These are phyloP conservation scores for Matsumurasca onukii DNA, from an alignment of 1,140 invertebrate genomes.

Conservation along the genomic window DNA sequence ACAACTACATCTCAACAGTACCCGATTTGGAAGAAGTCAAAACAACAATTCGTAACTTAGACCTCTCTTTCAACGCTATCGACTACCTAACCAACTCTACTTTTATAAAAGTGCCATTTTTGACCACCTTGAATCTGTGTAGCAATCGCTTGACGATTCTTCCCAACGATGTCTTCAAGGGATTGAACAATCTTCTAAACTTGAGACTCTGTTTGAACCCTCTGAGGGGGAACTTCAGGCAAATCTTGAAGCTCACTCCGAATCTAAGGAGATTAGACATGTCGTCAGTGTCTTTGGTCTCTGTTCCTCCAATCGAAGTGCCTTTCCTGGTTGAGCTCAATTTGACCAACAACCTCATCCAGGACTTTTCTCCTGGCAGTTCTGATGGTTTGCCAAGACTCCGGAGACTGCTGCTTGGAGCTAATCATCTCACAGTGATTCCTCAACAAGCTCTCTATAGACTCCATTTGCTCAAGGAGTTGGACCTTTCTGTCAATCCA, in stretches of 20 bases:
- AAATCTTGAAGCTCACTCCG: slow-evolving; percentile 85
- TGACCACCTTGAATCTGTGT: slow-evolving; percentile 76
- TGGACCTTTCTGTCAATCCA: slow-evolving; percentile 65
- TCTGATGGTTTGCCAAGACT: slow-evolving; percentile 63
- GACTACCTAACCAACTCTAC: slow-evolving; percentile 86
- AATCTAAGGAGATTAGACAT: slow-evolving; percentile 74
- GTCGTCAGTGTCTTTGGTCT: slow-evolving; percentile 69
- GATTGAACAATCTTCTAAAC: slow-evolving; percentile 71
- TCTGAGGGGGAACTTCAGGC: slow-evolving; percentile 83
- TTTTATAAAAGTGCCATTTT: slow-evolving; percentile 76
- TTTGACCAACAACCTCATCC: slow-evolving; percentile 71
- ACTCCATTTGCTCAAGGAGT: slow-evolving; percentile 57
- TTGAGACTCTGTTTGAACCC: slow-evolving; percentile 79
- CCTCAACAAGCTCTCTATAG: slow-evolving; percentile 61
- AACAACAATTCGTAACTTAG: slow-evolving; percentile 70
- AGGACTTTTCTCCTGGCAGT: slow-evolving; percentile 58
- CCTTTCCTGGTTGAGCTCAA: slow-evolving; percentile 72
- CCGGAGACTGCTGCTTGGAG: slow-evolving; percentile 63
- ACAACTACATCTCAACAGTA: slow-evolving; percentile 75
- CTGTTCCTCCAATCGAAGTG: slow-evolving; percentile 69
- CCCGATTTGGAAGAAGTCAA: slow-evolving; percentile 74
- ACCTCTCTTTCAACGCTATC: slow-evolving; percentile 76
- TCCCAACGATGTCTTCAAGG: slow-evolving; percentile 86
- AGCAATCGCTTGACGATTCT: slow-evolving; percentile 80
- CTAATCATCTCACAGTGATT: slow-evolving; percentile 64